Evolutionary conservation across 2,888 invertebrate species (phyloP), one percentile per base, ranked within the genome.

Genomic region (Agriopis marginaria): DNA sequence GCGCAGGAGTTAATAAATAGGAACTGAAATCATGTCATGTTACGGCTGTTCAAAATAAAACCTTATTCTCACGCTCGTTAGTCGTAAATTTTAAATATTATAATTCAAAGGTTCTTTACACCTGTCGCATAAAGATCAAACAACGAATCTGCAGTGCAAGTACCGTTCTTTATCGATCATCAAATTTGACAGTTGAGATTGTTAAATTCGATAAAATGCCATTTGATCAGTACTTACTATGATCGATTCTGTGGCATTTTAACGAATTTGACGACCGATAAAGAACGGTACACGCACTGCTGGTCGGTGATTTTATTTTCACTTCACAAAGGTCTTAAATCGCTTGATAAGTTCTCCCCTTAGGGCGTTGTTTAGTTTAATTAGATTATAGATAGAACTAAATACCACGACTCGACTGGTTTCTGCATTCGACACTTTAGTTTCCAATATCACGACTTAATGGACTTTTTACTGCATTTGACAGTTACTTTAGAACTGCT

Each of bases 41-140:
- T 66, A 61, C 71, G 72, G 69, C 67, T 74, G 72, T 73, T 80
- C 66, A 76, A 87, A 85, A 84, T 77, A 71, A 69, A 73, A 81
- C 87, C 80, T 78, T 89, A 83, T 84, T 77, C 70, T 72, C 77
- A 80, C 70, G 71, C 40, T 14, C 56, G 23, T 80, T 82, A 74
- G 77, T 77, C 71, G 78, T 74, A 78, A 80, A 80, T 82, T 85
- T 88, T 50, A 66, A 74, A 73, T 80, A 80, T 54, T 75, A 71
- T 59, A 71, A 64, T 63, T 63, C 68, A 68, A 78, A 61, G 64
- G 76, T 81, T 79, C 73, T 83, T 82, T 87, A 86, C 92, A 92
- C 92, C 91, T 93, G 92, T 90, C 86, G 83, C 81, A 81, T 75
- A 84, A 87, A 86, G 86, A 92, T 89, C 88, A 88, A 89, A 88